Evolutionary conservation across 2,888 invertebrate genomes (phyloP).

Genomic region (Habrosyne pyritoides): DNA sequence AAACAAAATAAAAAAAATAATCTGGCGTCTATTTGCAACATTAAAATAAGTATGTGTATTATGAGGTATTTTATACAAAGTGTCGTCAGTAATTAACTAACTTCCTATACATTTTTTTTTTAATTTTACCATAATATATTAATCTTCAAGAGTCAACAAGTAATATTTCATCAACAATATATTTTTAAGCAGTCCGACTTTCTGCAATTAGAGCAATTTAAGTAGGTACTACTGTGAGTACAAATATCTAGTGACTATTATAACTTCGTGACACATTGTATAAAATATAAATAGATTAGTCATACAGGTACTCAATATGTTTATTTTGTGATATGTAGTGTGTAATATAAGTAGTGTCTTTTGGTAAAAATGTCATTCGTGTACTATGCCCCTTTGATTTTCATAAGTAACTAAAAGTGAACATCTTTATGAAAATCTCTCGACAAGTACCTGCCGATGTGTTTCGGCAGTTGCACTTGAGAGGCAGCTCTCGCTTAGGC

Average conservation of each 20-base stretch:
- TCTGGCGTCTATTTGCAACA: not conserved
- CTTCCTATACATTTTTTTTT: not conserved
- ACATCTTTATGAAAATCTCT: too few species aligned
- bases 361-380: not conserved
- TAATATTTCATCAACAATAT: not conserved
- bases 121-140: not conserved
- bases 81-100: not conserved
- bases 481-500: too few species aligned
- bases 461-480: too few species aligned
- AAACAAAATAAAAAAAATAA: not conserved
- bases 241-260: not conserved
- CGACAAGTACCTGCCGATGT: too few species aligned
- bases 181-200: not conserved
- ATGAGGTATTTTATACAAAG: not conserved
- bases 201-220: not conserved
- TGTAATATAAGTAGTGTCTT: constrained; percentile 10
- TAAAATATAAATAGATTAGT: constrained; percentile 2
- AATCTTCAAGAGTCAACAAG: not conserved
- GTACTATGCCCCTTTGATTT: not conserved
- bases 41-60: not conserved
- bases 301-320: constrained; percentile 35
- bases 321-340: constrained; percentile 38
- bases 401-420: not conserved
- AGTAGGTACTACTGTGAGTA: not conserved
- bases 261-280: not conserved